phyloP scores from a whole-genome alignment of 1,140 invertebrate genomes.

The Drosophila nebulosa region DNA sequence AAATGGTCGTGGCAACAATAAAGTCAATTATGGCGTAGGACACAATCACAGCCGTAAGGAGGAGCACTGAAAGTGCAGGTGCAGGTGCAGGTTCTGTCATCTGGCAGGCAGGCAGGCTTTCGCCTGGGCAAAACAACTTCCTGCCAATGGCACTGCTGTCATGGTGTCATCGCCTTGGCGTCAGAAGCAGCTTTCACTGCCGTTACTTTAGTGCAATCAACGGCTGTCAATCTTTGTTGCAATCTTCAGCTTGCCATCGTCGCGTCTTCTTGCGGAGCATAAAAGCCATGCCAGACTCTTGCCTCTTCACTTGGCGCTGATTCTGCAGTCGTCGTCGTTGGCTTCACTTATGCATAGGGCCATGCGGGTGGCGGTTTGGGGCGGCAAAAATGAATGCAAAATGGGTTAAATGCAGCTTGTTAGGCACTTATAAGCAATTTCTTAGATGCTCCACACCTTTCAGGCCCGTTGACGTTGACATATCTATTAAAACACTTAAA shows the following conservation, averaged over 20 bases:
- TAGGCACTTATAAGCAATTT: slow-evolving; percentile 58
- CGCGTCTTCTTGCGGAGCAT: slow-evolving; percentile 36
- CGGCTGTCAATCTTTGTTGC: slow-evolving; percentile 74
- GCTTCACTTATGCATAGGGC: slow-evolving; percentile 56
- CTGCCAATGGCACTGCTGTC: slow-evolving; percentile 28
- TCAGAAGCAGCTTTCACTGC: slow-evolving; percentile 12
- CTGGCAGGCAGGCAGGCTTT: slow-evolving; percentile 15
- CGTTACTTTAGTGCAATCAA: slow-evolving; percentile 59
- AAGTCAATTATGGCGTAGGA: slow-evolving; percentile 58
- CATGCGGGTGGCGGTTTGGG: too few relatives aligned
- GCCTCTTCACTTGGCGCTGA: slow-evolving; percentile 12
- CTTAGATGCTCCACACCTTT: slow-evolving; percentile 5
- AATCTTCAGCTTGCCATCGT: slow-evolving; percentile 63
- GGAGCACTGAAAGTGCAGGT: background rate
- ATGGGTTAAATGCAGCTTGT: slow-evolving; percentile 62
- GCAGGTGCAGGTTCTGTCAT: slow-evolving; percentile 23
- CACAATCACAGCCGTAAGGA: slow-evolving; percentile 6
- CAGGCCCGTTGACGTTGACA: background rate
- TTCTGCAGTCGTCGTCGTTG: background rate
- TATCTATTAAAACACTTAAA: slow-evolving; percentile 58
- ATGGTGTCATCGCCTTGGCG: background rate
- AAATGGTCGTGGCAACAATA: slow-evolving; percentile 64
- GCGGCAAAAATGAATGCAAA: slow-evolving; percentile 39
- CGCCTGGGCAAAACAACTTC: slow-evolving; percentile 40
- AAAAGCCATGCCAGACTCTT: background rate